A percentile compares a stretch with the other conserved stretches of the same genome.
Evolutionary conservation across 2,113 vertebrate genomes (phyloP).

Genomic region (Pseudopodoces humilis): DNA sequence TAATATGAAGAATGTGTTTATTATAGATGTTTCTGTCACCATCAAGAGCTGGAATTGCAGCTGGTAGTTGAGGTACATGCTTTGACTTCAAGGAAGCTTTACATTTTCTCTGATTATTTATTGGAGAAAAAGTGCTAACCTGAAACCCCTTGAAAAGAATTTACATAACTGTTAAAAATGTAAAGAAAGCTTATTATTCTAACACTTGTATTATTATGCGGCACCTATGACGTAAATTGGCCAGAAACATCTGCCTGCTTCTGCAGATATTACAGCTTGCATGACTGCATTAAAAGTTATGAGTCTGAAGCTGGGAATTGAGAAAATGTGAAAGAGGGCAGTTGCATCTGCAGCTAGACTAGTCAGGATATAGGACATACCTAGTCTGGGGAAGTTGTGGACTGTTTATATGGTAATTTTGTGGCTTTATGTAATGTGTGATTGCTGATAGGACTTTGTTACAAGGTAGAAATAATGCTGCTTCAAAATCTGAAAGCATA

Average conservation of each 20-base stretch:
- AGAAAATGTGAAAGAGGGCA: neutral
- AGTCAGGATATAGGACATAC: neutral
- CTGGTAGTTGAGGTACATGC: neutral
- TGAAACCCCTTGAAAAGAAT: neutral
- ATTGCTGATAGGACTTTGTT: neutral
- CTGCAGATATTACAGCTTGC: neutral
- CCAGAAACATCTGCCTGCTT: neutral
- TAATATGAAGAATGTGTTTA: neutral
- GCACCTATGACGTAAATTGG: neutral
- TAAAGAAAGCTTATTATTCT: neutral
- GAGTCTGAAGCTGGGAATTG: neutral
- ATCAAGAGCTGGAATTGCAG: neutral
- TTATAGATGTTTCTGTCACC: neutral
- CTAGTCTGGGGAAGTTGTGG: neutral
- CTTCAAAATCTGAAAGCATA: conserved; percentile 39
- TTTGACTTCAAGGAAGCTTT: neutral
- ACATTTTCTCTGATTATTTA: neutral
- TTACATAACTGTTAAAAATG: neutral
- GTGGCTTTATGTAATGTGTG: neutral
- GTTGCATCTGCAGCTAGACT: neutral
- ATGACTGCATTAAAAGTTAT: neutral
- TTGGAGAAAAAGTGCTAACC: neutral
- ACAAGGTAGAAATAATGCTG: conserved; percentile 1
- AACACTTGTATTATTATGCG: neutral
- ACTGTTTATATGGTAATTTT: neutral